A percentile compares a stretch with the other conserved stretches of the same genome.
Evolutionary conservation across 2,113 vertebrate genomes (phyloP).

Genomic region (Xenotilapia leptura): DNA sequence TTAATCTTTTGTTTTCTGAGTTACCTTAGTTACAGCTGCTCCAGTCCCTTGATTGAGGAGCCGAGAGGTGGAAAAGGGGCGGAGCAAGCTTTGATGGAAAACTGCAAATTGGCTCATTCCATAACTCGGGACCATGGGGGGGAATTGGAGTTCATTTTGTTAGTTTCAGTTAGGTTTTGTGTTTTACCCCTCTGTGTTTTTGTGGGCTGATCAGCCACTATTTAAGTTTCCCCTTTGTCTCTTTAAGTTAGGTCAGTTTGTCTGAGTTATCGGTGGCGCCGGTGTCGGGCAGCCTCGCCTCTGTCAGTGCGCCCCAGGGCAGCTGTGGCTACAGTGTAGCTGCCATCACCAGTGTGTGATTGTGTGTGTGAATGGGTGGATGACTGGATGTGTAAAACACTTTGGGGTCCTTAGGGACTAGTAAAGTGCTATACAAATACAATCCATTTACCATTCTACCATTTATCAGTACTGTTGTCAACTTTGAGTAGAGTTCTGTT

Average conservation of each 20-base stretch:
- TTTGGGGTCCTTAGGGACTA: background rate
- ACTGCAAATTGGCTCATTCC: background rate
- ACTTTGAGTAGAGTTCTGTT: background rate
- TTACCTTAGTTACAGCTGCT: background rate
- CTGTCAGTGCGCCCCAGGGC: background rate
- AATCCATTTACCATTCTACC: background rate
- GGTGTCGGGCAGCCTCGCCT: rapidly evolving
- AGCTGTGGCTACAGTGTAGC: rapidly evolving
- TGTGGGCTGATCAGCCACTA: background rate
- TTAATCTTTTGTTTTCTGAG: background rate
- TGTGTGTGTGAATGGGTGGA: background rate
- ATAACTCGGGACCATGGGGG: background rate
- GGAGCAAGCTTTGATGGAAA: rapidly evolving
- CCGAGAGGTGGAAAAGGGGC: background rate
- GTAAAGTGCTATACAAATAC: background rate
- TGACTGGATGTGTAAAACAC: background rate
- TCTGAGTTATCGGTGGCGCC: rapidly evolving
- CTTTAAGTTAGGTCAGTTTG: background rate
- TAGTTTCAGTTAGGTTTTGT: background rate
- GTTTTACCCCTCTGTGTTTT: background rate
- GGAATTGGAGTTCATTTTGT: background rate
- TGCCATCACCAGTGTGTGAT: rapidly evolving
- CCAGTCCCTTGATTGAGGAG: background rate
- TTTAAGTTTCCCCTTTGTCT: background rate
- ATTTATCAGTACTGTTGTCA: background rate